Base-by-base conservation (phyloP, 2,888 invertebrate genomes). In the Pollenia griseotomentosa region DNA sequence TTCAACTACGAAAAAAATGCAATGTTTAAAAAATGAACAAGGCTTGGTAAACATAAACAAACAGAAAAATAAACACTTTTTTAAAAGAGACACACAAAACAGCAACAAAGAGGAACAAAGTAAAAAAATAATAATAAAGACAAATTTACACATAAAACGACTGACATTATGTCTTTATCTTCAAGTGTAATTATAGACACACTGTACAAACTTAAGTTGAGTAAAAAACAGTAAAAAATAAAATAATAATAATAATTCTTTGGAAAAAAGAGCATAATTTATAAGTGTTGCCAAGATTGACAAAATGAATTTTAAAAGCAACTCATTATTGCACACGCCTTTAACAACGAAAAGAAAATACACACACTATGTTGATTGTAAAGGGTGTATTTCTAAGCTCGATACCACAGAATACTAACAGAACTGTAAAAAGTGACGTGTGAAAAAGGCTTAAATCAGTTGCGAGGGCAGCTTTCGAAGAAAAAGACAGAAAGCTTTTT, bases 251-350 rank as follows among this genome's bases (percentile, higher is more conserved):
- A 57, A 65, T 66, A 66, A 53, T 74, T 66, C 55, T 83, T 57
- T 3, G n/a, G 53, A 68, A 73, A 75, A 81, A 82, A 84, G 84
- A 77, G 84, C 87, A 87, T 87, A 81, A 87, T 84, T 84, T 84
- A 87, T 84, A 87, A 87, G 87, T 84, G 81, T 57, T 87, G 87
- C 48, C 81, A 87, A 84, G 87, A 87, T 84, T 87, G 84, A 87
- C 87, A 87, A 84, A 87, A 87, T 87, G 81, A 78, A 87, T 84
- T 84, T 87, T 87, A 87, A 87, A 78, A 78, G 84, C 87, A 84
- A 87, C 84, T 84, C 84, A 84, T 87, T 87, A 87, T 51, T 84
- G 81, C 87, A 84, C 68, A 81, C 84, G 84, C 77, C 87, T 83
- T 53, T 42, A 80, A 74, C 66, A 70, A 19, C 2, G 6, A 68